Conservation (phyloP, 2,888 invertebrate species). For the Pristionchus mayeri region DNA sequence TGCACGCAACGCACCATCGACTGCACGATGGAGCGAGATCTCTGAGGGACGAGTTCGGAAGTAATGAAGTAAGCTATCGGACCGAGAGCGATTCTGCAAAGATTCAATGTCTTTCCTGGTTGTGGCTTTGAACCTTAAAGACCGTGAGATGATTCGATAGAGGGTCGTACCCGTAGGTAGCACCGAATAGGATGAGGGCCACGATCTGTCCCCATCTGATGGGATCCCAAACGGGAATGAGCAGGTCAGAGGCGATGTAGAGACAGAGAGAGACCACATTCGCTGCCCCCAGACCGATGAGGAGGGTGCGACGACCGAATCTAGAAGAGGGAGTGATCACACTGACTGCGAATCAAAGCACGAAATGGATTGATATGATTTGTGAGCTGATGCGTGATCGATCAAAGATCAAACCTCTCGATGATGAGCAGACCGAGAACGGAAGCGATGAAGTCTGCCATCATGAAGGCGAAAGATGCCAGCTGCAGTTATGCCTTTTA, state of each 20-base stretch:
- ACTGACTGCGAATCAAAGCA: no score
- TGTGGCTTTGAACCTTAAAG: no score
- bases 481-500: conserved; percentile 50
- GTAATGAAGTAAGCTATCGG: conserved; percentile 69
- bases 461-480: conserved; percentile 62
- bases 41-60: conserved; percentile 62
- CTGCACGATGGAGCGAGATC: conserved; percentile 66
- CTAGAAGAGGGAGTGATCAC: conserved; percentile 41
- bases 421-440: conserved; percentile 19
- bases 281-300: conserved; percentile 58
- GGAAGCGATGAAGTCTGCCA: conserved; percentile 61
- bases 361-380: no score
- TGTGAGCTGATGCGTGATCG: not conserved
- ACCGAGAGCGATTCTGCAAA: conserved; percentile 61
- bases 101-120: not conserved
- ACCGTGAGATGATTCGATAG: not conserved
- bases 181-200: conserved; percentile 61
- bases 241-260: conserved; percentile 51
- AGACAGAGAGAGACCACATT: conserved; percentile 61
- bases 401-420: conserved; percentile 46
- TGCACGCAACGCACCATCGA: conserved; percentile 59
- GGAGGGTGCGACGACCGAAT: conserved; percentile 63
- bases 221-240: conserved; percentile 48
- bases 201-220: conserved; percentile 63
- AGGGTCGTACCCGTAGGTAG: conserved; percentile 63